Base-by-base conservation (phyloP, 2,113 vertebrate species). In the Gymnobelideus leadbeateri region DNA sequence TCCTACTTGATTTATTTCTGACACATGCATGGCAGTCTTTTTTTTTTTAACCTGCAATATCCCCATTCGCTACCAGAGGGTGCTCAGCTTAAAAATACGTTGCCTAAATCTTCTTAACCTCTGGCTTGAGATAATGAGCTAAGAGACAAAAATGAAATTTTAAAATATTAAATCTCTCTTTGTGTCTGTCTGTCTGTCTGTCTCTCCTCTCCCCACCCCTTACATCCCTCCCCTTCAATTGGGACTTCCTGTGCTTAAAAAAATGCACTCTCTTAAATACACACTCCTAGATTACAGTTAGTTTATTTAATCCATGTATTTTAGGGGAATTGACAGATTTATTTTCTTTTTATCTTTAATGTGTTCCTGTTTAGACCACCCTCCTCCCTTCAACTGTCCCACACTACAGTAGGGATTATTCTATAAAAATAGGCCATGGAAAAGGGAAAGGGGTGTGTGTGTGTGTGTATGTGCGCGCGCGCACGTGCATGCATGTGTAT, bases 401-500 rank as follows among this genome's bases (percentile, higher is more conserved):
- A 68, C 10, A 31, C 11, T 26, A 68, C 57, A 31, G 37, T 2
- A 68, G 31, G 2, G 26, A 57, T 28, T 11, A 10, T 68, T 68
- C 10, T 68, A 14, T 1, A 68, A 14, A 11, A 37, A 68, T 28
- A 68, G 28, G 11, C 2, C 11, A 68, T 68, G 28, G 31, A 37
- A 28, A 28, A 28, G 2, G 55, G 28, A 68, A 68, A 68, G 57
- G 14, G 28, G 11, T 14, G 57, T 37, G 26, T 12, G 28, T 68
- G 10, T 68, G 31, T 68, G 11, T 37, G 57, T 31, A 10, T 12
- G 14, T 23, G 37, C 21, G n/a, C 43, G 68, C 43, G n/a, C 43
- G 16, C 19, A 2, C n/a, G 37, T 21, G 1, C 7, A 37, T 7
- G 0, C 7, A 7, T 21, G 37, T 43, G 0, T 84, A 1, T 43